phyloP scores from a whole-genome alignment of 2,888 invertebrate species.

The Lomographa bimaculata region DNA sequence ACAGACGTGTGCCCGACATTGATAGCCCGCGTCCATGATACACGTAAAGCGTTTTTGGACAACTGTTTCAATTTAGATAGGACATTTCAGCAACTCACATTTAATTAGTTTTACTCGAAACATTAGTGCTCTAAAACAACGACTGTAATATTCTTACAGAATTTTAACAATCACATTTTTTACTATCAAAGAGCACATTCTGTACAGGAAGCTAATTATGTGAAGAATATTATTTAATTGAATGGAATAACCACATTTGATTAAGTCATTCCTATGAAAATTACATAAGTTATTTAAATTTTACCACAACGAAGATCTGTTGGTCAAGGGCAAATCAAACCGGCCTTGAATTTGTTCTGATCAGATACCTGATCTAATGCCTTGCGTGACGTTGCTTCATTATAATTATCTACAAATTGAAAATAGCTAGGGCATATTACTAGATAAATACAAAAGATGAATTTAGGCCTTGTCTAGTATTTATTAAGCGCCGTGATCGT shows the following conservation, averaged over 20 bases:
- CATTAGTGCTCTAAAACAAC: too few relatives aligned
- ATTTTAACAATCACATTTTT: too few relatives aligned
- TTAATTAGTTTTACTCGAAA: too few relatives aligned
- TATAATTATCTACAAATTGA: slow-evolving; percentile 38
- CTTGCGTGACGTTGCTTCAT: slow-evolving; percentile 57
- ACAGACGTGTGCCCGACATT: not conserved
- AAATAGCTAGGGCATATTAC: slow-evolving; percentile 19
- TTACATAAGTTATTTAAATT: slow-evolving; percentile 32
- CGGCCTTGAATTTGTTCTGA: slow-evolving; percentile 58
- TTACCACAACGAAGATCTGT: slow-evolving; percentile 60
- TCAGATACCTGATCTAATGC: slow-evolving; percentile 49
- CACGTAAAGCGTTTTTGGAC: too few relatives aligned
- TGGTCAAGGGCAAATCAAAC: slow-evolving; percentile 61
- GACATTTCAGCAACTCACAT: too few relatives aligned
- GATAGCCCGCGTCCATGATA: not conserved
- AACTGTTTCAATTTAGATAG: too few relatives aligned
- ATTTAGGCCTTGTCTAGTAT: slow-evolving; percentile 2
- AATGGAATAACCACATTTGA: slow-evolving; percentile 1
- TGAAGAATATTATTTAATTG: too few relatives aligned
- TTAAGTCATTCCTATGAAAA: slow-evolving; percentile 4
- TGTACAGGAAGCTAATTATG: too few relatives aligned
- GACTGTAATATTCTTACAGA: too few relatives aligned
- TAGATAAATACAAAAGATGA: slow-evolving; percentile 25
- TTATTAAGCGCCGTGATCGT: slow-evolving; percentile 14
- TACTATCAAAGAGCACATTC: too few relatives aligned